Evolutionary conservation across 2,113 vertebrate species (phyloP).

Genomic region (Dermatemys mawii): DNA sequence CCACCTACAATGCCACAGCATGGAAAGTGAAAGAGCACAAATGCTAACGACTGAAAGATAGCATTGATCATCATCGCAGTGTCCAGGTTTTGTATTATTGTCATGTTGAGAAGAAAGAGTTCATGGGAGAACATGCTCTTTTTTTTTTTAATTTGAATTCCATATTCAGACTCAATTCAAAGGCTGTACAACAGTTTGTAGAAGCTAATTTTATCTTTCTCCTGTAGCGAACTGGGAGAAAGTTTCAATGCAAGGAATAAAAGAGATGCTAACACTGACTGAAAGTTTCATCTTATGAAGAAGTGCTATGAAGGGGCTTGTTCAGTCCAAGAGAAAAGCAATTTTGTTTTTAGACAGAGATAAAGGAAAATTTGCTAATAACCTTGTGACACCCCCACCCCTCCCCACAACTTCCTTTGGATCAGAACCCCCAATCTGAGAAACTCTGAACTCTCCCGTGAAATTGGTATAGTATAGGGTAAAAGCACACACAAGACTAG

Average conservation of each 20-base stretch:
- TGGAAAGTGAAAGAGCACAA: background rate
- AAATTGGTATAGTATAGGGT: too few species aligned
- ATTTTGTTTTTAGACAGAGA: background rate
- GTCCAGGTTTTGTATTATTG: background rate
- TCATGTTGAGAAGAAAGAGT: background rate
- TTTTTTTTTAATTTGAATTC: background rate
- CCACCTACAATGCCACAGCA: slow-evolving; percentile 17
- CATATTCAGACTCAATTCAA: background rate
- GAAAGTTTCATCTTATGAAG: background rate
- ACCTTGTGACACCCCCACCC: too few species aligned
- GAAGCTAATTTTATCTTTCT: background rate
- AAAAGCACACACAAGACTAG: too few species aligned
- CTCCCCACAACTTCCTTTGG: too few species aligned
- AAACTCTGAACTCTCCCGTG: too few species aligned
- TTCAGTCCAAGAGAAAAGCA: background rate
- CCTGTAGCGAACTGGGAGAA: background rate
- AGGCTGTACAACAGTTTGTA: background rate
- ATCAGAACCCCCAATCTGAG: too few species aligned
- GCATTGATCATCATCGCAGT: background rate
- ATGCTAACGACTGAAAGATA: slow-evolving; percentile 4
- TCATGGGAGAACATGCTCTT: background rate
- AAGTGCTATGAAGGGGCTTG: background rate
- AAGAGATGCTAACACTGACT: background rate
- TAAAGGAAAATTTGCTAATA: background rate
- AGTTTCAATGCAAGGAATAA: background rate